Conservation (phyloP, 2,888 invertebrate species). For the Amphiduros pacificus region DNA sequence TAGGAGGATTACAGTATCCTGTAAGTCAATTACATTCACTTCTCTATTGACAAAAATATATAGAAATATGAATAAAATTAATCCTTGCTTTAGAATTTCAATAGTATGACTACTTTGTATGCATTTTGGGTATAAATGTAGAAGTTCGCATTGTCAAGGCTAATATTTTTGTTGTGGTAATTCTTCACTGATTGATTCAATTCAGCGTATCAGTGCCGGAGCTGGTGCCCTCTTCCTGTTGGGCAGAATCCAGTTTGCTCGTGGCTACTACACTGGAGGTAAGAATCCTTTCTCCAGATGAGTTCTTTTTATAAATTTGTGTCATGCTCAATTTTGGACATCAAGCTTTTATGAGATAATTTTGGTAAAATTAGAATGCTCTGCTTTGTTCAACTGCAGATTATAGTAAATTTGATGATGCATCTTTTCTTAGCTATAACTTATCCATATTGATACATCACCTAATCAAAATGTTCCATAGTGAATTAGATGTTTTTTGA, state of each 20-base stretch:
- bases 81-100: no score
- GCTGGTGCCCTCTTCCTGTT: constrained; percentile 35
- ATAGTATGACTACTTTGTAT: no score
- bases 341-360: not conserved
- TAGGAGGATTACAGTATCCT: constrained; percentile 61
- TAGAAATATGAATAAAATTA: no score
- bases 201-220: constrained; percentile 24
- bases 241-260: constrained; percentile 60
- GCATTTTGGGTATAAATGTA: no score
- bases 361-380: not conserved
- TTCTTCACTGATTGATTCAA: no score
- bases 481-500: no score
- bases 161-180: no score
- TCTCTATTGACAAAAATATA: no score
- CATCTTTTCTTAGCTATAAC: no score
- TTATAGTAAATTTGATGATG: not conserved
- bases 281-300: constrained; percentile 22
- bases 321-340: not conserved
- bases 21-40: constrained; percentile 50
- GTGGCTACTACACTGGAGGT: constrained; percentile 62
- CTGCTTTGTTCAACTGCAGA: not conserved
- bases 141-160: no score
- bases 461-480: no score
- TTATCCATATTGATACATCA: no score
- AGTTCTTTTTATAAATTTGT: not conserved